Evolutionary conservation across 2,888 invertebrate species (phyloP), one percentile per base, ranked within the genome.

Genomic region (Meiosimyza decipiens): DNA sequence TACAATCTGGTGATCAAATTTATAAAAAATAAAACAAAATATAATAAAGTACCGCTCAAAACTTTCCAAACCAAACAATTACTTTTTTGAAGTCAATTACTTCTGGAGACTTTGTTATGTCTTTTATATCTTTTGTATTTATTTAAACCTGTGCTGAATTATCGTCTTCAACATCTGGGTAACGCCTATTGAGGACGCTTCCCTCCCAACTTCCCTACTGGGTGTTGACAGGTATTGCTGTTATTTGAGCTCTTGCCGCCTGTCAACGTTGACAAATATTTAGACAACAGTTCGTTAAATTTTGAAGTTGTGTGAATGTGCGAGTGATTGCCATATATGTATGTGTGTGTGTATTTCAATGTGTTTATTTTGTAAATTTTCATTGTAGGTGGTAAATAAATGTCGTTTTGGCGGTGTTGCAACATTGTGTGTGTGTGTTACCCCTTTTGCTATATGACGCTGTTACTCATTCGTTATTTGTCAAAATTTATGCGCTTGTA

Each of bases 221-320:
- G 65, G 62, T 66, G n/a, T 66, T 71, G 59, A 49, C 55, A 71
- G 67, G n/a, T 28, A 55, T 72, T 74, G 59, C 49, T 63, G 62
- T 71, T 59, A 16, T 57, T 73, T 62, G 13, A 54, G 73, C 52
- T 63, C 62, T 71, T 75, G 71, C 73, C 74, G 70, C 74, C 4
- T 77, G 77, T 69, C 77, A 76, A 73, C 66, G 69, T 77, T 74
- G 77, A 77, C 78, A 78, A 79, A 79, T 79, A 79, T 79, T 79
- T 77, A 78, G 76, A 73, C 74, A 77, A 75, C 77, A 79, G 76
- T 78, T 75, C 54, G 70, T 63, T 63, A 55, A 13, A 70, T 70
- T 70, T n/a, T 12, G 50, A 57, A 28, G 7, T 28, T 28, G 4
- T 11, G 40, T 70, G 52, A 3, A 52, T 47, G 49, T 16, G 6